Base-by-base conservation (phyloP, 1,140 invertebrate species). In the Anthonomus grandis region DNA sequence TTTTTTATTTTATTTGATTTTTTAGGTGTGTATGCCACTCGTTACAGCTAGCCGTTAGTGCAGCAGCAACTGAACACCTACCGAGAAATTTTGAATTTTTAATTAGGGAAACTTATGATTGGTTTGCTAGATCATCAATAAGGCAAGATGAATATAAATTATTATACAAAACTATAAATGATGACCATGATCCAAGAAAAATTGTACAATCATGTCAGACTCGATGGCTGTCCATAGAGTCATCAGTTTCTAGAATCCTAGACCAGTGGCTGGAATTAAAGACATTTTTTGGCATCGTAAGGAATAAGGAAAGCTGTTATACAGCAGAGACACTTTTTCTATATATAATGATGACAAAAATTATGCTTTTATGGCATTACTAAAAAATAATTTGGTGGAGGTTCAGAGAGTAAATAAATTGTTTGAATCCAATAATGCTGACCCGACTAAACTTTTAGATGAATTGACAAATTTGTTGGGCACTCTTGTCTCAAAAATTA, bases 71-170 rank as follows among this genome's bases (percentile, higher is more conserved):
- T 46, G 62, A 52, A n/a, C 13, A 72, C 10, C 42, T 75, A 27
- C 68, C 69, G 9, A 64, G 67, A 18, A 62, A 68, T 65, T 56
- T 75, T 6, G 73, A 76, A 54, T 74, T 70, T 64, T 44, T 74
- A 12, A 65, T 74, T 48, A 62, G 60, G 36, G 69, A 74, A 63
- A 74, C 68, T 12, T 70, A 72, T 59, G 64, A 72, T 31, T 74
- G 69, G 70, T 72, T 74, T 59, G 47, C 48, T 44, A 10, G 50
- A 2, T 72, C 67, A 15, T 25, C 59, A 24, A 39, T 19, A 13
- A 41, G 60, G 27, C 55, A 62, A 57, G 8, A 19, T 31, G 22
- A 10, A 17, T 74, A 74, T 57, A 65, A 66, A 68, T 18, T 62
- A 38, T 22, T 74, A 3, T 73, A 66, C 54, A 12, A 64, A 57